These are phyloP conservation scores for Enteromius viviparus DNA, from an alignment of 2,797 vertebrate genomes.

Conservation along the genomic window DNA sequence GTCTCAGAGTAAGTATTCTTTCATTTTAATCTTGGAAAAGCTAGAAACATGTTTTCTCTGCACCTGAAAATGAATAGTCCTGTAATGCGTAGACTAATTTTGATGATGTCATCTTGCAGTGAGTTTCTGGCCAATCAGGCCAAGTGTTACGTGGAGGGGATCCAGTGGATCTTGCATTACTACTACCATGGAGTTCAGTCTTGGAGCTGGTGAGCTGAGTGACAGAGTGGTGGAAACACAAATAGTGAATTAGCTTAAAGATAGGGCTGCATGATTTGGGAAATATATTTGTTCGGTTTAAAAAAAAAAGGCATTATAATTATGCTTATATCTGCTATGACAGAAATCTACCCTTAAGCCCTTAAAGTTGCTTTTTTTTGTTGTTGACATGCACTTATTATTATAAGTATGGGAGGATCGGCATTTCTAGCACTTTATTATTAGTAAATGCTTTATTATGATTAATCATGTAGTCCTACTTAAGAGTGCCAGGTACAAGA, in stretches of 20 bases:
- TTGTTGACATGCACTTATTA: neutral
- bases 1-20: conserved; percentile 91
- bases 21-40: neutral
- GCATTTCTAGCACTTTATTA: neutral
- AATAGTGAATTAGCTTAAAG: neutral
- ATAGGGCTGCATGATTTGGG: neutral
- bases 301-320: too few species aligned
- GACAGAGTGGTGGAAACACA: neutral
- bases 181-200: conserved; percentile 99
- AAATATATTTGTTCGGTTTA: too few species aligned
- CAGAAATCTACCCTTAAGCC: neutral
- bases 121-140: conserved; percentile 94
- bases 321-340: neutral
- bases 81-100: neutral
- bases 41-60: neutral
- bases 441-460: neutral
- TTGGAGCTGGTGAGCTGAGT: conserved; percentile 93
- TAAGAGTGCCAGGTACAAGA: neutral
- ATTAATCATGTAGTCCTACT: neutral
- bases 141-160: conserved; percentile 93
- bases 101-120: conserved; percentile 72
- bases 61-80: neutral
- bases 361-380: neutral
- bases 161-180: conserved; percentile 99
- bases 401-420: neutral